Conservation (phyloP, 2,888 invertebrate species). For the Malthinus seriepunctatus region DNA sequence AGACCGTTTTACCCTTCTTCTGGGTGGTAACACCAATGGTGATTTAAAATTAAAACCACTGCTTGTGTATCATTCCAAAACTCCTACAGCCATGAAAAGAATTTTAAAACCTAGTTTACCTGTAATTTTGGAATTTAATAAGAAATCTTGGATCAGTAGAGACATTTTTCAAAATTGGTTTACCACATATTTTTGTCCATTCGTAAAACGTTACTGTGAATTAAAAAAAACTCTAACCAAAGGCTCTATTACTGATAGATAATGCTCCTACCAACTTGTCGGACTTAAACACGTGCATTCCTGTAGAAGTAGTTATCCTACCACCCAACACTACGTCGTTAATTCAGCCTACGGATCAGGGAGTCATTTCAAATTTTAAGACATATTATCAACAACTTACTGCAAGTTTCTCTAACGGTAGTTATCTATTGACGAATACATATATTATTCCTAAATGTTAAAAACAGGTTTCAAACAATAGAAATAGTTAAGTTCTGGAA, state of each 20-base stretch:
- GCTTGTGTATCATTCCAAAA: conserved; percentile 32
- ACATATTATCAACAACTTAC: background rate
- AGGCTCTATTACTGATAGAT: no score
- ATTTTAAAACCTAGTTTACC: conserved; percentile 28
- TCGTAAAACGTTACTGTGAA: conserved; percentile 15
- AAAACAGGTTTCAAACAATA: no score
- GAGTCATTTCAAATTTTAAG: background rate
- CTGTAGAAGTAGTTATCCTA: background rate
- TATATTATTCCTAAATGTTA: no score
- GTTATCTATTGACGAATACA: no score
- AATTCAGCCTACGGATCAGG: background rate
- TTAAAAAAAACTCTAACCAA: no score
- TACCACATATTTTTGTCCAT: conserved; percentile 14
- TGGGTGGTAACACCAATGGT: conserved; percentile 41
- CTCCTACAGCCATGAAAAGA: conserved; percentile 27
- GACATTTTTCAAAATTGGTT: conserved; percentile 26
- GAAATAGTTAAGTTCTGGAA: no score
- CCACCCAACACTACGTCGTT: background rate
- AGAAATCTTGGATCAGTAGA: conserved; percentile 20
- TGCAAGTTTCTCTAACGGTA: no score
- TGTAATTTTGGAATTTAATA: no score
- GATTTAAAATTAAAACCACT: conserved; percentile 41
- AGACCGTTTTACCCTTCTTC: conserved; percentile 39
- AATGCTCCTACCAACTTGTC: background rate
- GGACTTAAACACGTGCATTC: background rate